A percentile compares a stretch with the other conserved stretches of the same genome.
Evolutionary conservation across 2,888 invertebrate species (phyloP).

Genomic region (Chaitophorus viminalis): DNA sequence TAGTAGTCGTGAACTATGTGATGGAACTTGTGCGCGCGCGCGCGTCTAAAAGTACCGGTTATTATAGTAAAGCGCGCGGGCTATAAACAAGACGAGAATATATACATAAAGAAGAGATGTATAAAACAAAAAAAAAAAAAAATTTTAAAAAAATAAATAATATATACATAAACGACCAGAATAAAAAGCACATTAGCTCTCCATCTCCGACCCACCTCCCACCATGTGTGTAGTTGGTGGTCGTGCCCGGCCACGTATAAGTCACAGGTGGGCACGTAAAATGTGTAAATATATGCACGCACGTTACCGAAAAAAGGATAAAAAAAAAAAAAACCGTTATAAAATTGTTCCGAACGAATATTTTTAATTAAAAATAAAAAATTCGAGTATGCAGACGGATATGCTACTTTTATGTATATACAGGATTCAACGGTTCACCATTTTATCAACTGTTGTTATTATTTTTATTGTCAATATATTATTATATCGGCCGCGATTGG

Average conservation of each 20-base stretch:
- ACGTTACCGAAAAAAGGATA: not conserved
- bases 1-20: not conserved
- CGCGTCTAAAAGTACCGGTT: conserved; percentile 28
- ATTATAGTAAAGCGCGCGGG: not conserved
- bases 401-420: too few relatives aligned
- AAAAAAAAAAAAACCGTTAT: not conserved
- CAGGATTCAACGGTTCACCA: not conserved
- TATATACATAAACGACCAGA: not conserved
- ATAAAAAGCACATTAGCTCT: not conserved
- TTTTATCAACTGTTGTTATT: not conserved
- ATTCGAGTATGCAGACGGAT: not conserved
- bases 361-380: not conserved
- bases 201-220: not conserved
- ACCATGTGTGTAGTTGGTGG: not conserved
- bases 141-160: too few relatives aligned
- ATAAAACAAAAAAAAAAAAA: too few relatives aligned
- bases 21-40: not conserved
- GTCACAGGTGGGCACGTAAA: not conserved
- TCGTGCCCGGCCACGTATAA: not conserved
- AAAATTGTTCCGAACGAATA: not conserved
- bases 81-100: not conserved
- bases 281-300: not conserved
- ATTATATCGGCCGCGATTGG: not conserved
- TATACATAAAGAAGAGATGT: not conserved
- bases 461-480: not conserved